Evolutionary conservation across 1,140 invertebrate species (phyloP).

Genomic region (Drosophila kanapiae): DNA sequence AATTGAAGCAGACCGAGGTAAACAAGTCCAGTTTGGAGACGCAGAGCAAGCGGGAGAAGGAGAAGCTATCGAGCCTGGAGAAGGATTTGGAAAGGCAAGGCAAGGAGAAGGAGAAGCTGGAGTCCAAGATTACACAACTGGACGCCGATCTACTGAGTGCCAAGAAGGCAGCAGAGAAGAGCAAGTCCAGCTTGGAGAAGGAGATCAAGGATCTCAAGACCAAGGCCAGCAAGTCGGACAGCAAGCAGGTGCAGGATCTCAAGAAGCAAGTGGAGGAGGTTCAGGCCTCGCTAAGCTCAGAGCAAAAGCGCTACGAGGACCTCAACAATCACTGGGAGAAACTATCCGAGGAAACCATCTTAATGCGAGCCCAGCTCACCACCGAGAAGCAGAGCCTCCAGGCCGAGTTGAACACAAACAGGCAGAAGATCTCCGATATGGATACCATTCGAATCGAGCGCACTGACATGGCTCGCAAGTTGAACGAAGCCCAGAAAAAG

Average conservation of each 20-base stretch:
- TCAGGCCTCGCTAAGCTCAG: conserved; percentile 88
- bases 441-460: conserved; percentile 76
- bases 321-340: conserved; percentile 92
- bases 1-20: conserved; percentile 70
- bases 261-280: conserved; percentile 87
- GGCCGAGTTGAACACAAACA: conserved; percentile 72
- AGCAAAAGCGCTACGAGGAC: conserved; percentile 91
- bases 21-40: conserved; percentile 64
- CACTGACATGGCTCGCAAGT: conserved; percentile 87
- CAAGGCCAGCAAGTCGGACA: conserved; percentile 85
- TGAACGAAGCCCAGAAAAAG: conserved; percentile 89
- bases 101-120: conserved; percentile 78
- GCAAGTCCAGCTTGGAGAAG: conserved; percentile 85
- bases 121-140: conserved; percentile 68
- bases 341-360: conserved; percentile 93
- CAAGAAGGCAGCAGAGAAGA: conserved; percentile 86
- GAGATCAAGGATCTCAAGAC: conserved; percentile 86
- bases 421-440: conserved; percentile 69
- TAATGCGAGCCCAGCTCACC: conserved; percentile 91
- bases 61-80: conserved; percentile 88
- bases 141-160: conserved; percentile 86
- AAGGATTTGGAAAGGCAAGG: conserved; percentile 89
- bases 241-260: conserved; percentile 88
- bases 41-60: conserved; percentile 81
- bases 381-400: conserved; percentile 91